Evolutionary conservation across 2,113 vertebrate genomes (phyloP).

Genomic region (Camelus bactrianus): DNA sequence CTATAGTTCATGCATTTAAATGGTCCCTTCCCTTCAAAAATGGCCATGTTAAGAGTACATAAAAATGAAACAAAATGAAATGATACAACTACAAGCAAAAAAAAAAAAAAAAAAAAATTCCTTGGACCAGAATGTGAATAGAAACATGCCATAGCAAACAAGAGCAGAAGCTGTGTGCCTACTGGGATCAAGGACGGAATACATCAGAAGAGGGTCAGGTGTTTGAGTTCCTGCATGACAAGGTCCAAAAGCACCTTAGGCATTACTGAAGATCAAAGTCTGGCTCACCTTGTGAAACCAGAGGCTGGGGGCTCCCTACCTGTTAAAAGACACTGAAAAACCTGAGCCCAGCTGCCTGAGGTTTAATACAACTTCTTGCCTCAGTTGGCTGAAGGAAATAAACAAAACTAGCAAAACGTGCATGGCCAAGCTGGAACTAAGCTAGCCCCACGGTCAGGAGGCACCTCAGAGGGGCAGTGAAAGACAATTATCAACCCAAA

Average conservation of each 20-base stretch:
- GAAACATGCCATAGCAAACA: neutral
- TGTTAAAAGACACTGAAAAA: neutral
- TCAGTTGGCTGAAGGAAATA: neutral
- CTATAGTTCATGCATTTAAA: constrained; percentile 3
- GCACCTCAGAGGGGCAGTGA: neutral
- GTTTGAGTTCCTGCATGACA: neutral
- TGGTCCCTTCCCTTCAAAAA: neutral
- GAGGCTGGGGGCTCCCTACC: neutral
- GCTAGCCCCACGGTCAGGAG: neutral
- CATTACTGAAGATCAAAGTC: neutral
- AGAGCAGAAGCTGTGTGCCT: neutral
- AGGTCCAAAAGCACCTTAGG: neutral
- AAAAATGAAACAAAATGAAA: neutral
- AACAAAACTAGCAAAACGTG: neutral
- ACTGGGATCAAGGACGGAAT: neutral
- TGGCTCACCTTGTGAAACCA: neutral
- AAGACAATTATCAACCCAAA: neutral
- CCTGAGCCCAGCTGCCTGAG: neutral
- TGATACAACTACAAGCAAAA: neutral
- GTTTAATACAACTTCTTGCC: neutral
- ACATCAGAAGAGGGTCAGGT: neutral
- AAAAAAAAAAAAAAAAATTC: neutral
- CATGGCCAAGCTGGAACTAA: neutral
- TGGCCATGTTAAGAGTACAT: neutral
- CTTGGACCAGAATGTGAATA: neutral